Conservation (phyloP, 2,888 invertebrate genomes). For the Conchocele bisecta region DNA sequence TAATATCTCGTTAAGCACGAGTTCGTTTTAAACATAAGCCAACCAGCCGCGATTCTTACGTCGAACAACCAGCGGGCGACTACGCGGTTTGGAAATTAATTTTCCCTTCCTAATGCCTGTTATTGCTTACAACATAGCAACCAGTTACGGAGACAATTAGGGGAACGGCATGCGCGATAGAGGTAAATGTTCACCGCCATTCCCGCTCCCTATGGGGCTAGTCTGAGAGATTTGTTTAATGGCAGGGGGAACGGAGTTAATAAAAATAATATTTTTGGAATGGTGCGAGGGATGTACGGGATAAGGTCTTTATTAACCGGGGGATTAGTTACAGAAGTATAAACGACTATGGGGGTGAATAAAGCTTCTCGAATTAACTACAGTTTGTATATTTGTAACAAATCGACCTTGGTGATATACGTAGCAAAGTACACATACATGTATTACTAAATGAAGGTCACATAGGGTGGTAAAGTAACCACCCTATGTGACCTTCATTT, state of each 20-base stretch:
- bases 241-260: conserved; percentile 7
- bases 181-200: conserved; percentile 9
- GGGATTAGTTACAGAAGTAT: too few species aligned
- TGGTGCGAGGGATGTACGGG: too few species aligned
- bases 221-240: conserved; percentile 15
- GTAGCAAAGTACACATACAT: too few species aligned
- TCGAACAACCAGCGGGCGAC: conserved; percentile 5
- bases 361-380: too few species aligned
- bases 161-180: not conserved
- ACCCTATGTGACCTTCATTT: too few species aligned
- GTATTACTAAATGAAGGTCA: too few species aligned
- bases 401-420: too few species aligned
- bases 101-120: conserved; percentile 13
- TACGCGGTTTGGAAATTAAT: conserved; percentile 8
- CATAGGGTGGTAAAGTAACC: too few species aligned
- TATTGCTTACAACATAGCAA: conserved; percentile 7
- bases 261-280: conserved; percentile 18
- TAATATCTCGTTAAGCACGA: conserved; percentile 14
- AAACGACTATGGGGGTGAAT: too few species aligned
- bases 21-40: not conserved
- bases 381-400: too few species aligned
- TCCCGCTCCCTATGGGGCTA: conserved; percentile 4
- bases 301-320: too few species aligned
- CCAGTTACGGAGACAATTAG: conserved; percentile 4
- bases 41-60: not conserved